phyloP scores from a whole-genome alignment of 2,797 vertebrate species.

The Labeo calbasu region DNA sequence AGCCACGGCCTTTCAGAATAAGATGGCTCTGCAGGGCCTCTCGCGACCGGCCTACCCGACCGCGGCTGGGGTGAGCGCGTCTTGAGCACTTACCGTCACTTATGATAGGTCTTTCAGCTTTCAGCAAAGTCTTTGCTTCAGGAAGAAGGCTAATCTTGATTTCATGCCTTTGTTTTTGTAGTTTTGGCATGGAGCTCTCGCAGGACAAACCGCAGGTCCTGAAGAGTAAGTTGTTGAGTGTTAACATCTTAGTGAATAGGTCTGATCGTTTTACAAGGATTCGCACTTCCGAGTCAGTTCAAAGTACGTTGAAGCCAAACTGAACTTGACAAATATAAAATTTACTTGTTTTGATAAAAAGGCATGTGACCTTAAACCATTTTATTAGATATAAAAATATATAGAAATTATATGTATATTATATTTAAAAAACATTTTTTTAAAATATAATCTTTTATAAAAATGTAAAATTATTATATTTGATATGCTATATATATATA shows the following conservation, averaged over 20 bases:
- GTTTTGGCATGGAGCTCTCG: slow-evolving; percentile 92
- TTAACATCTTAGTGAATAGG: background rate
- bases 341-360: background rate
- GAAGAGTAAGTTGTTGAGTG: slow-evolving; percentile 86
- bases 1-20: slow-evolving; percentile 91
- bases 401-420: background rate
- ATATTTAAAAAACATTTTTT: background rate
- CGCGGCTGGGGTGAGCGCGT: slow-evolving; percentile 85
- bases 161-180: slow-evolving; percentile 62
- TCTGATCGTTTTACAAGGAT: background rate
- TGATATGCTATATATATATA: background rate
- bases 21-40: slow-evolving; percentile 89
- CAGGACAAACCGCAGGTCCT: slow-evolving; percentile 86
- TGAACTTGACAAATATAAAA: background rate
- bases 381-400: background rate
- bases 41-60: slow-evolving; percentile 85
- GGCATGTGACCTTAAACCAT: background rate
- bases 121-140: background rate
- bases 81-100: background rate
- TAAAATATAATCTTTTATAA: background rate
- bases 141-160: background rate
- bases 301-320: background rate
- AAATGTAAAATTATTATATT: background rate
- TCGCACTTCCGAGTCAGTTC: background rate
- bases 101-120: background rate